phyloP scores from a whole-genome alignment of 1,140 invertebrate genomes.

The Brachionus sp. region DNA sequence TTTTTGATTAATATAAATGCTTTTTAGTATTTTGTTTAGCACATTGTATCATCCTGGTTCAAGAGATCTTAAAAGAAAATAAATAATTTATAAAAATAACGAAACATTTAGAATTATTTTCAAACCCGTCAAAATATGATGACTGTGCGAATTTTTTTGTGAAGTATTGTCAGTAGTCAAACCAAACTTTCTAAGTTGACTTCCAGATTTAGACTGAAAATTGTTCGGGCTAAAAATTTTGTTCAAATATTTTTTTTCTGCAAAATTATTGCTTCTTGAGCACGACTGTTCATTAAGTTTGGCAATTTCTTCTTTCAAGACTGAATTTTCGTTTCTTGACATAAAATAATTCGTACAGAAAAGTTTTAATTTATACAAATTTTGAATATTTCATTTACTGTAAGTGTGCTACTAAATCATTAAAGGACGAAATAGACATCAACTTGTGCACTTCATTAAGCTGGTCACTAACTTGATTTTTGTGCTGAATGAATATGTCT shows the following conservation, averaged over 20 bases:
- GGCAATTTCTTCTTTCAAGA: neutral
- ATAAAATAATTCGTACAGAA: neutral
- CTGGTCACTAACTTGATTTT: constrained; percentile 36
- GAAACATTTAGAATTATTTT: neutral
- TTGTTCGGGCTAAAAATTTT: neutral
- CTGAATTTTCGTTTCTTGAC: constrained; percentile 5
- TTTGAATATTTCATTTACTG: constrained; percentile 5
- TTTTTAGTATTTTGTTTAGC: neutral
- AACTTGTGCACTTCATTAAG: constrained; percentile 35
- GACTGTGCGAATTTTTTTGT: neutral
- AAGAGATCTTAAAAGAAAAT: constrained; percentile 26
- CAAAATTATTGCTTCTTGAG: neutral
- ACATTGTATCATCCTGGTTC: constrained; percentile 35
- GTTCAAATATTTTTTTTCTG: neutral
- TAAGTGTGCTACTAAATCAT: constrained; percentile 40
- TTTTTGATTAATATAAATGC: neutral
- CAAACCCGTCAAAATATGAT: constrained; percentile 24
- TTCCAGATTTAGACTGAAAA: neutral
- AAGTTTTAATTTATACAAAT: neutral
- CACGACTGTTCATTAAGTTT: neutral
- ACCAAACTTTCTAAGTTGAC: neutral
- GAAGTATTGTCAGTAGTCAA: neutral
- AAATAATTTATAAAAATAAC: neutral
- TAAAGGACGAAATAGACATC: constrained; percentile 5
- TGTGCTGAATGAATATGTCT: constrained; percentile 37